Conservation (phyloP, 2,113 vertebrate species). For the Mola mola region DNA sequence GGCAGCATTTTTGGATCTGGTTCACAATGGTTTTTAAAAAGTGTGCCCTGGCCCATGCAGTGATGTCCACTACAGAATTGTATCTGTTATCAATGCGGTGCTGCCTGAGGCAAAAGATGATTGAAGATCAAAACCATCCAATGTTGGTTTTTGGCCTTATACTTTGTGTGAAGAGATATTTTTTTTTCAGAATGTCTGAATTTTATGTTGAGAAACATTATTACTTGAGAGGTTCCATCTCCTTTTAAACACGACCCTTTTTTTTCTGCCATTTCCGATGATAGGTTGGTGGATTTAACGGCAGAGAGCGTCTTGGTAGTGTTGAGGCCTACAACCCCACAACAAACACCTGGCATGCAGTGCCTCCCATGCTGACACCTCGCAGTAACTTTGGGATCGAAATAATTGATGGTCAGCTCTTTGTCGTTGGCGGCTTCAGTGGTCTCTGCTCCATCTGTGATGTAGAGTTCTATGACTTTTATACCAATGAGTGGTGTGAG, state of each 20-base stretch:
- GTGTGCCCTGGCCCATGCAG: too few relatives aligned
- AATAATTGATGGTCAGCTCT: slow-evolving; percentile 74
- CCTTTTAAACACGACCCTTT: background rate
- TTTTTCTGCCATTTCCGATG: slow-evolving; percentile 58
- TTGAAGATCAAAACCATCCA: too few relatives aligned
- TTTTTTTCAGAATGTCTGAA: too few relatives aligned
- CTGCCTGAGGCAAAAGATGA: too few relatives aligned
- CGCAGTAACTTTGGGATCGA: slow-evolving; percentile 89
- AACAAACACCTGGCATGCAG: slow-evolving; percentile 81
- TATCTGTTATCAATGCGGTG: too few relatives aligned
- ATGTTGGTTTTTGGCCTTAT: background rate
- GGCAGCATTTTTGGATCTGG: too few relatives aligned
- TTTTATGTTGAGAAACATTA: too few relatives aligned
- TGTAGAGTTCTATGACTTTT: slow-evolving; percentile 58
- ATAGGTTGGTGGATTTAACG: slow-evolving; percentile 88
- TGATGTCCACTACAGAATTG: too few relatives aligned
- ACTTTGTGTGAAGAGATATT: background rate
- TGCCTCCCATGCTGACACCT: slow-evolving; percentile 79
- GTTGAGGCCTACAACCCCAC: slow-evolving; percentile 62
- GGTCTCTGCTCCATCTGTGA: slow-evolving; percentile 20
- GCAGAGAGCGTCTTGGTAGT: slow-evolving; percentile 68
- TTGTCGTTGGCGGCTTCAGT: slow-evolving; percentile 62
- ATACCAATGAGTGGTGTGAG: slow-evolving; percentile 76
- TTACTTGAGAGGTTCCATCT: too few relatives aligned
- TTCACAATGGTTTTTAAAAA: too few relatives aligned